phyloP scores from a whole-genome alignment of 1,140 invertebrate species.

The Drosophila parvula region DNA sequence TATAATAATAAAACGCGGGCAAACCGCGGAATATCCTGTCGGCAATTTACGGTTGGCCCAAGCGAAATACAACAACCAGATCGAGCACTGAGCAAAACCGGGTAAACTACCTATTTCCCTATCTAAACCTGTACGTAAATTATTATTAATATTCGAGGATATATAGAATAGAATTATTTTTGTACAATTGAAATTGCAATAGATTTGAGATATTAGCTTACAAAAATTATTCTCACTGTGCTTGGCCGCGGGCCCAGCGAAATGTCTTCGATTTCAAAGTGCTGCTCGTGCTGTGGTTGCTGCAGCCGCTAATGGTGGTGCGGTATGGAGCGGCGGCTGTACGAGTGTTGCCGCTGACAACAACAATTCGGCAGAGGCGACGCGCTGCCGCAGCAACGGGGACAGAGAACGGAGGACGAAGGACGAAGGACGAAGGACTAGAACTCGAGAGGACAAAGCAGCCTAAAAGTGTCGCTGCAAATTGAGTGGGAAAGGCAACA shows the following conservation, averaged over 20 bases:
- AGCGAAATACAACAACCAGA: slow-evolving; percentile 54
- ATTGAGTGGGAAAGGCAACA: slow-evolving; percentile 75
- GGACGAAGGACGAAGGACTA: slow-evolving; percentile 4
- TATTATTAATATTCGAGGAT: no score
- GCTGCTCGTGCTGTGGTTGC: slow-evolving; percentile 53
- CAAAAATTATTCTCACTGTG: slow-evolving; percentile 10
- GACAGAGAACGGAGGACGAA: neutral
- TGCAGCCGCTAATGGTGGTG: slow-evolving; percentile 70
- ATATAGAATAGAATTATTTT: no score
- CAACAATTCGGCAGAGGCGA: slow-evolving; percentile 39
- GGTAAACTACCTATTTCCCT: neutral
- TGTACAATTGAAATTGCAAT: no score
- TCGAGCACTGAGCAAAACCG: slow-evolving; percentile 4
- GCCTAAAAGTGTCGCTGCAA: slow-evolving; percentile 66
- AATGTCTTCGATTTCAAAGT: slow-evolving; percentile 80
- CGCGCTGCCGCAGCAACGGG: neutral
- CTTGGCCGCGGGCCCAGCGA: slow-evolving; percentile 32
- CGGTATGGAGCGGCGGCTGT: slow-evolving; percentile 24
- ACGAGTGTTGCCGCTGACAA: slow-evolving; percentile 74
- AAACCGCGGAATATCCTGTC: slow-evolving; percentile 73
- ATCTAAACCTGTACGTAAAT: no score
- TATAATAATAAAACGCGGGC: slow-evolving; percentile 57
- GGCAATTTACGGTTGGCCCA: slow-evolving; percentile 76
- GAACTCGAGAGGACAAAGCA: slow-evolving; percentile 41
- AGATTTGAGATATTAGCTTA: neutral